Evolutionary conservation across 2,113 vertebrate species (phyloP), one percentile per base, ranked within the genome.

Genomic region (Lamprotornis superbus): DNA sequence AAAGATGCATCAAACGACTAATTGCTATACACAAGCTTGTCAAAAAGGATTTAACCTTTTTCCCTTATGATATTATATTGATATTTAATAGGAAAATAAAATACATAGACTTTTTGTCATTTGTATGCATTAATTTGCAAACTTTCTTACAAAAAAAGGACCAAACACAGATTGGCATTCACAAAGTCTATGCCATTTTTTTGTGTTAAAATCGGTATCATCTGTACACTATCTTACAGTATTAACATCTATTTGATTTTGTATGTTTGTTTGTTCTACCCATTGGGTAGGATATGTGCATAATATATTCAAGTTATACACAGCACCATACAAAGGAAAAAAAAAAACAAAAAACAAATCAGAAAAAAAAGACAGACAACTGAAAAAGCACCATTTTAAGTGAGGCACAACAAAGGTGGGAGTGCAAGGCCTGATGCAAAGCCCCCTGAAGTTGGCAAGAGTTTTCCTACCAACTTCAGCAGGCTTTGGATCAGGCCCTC

Each of bases 261-360:
- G 97, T 98, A 96, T 97, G 96, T 85, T 82, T 98, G 97, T 98
- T 96, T 97, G 97, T 97, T 99, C 99, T 99, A 99, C 99, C 99
- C 99, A 99, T 98, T 99, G 99, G 99, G 99, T 99, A 99, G 98
- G 98, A 99, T 99, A 99, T 99, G 98, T 99, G 99, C 98, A 99
- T 99, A 99, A 99, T 98, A 99, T 98, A 98, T 99, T 99, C 98
- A 99, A 98, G 98, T 99, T 99, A 98, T 98, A 98, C 98, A 99
- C 99, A 99, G 98, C 98, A 99, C 99, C 98, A 98, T 99, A 99
- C 98, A 99, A 98, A 99, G 97, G 12, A 30, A 42, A 65, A 60
- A 53, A 22, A 96, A 95, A 96, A 95, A 10, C 47, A 27, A 11
- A 28, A 27, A 11, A 28, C 2, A 25, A 53, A 69, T 3, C n/a